Conservation (phyloP, 2,888 invertebrate species). For the Drymonia ruficornis region DNA sequence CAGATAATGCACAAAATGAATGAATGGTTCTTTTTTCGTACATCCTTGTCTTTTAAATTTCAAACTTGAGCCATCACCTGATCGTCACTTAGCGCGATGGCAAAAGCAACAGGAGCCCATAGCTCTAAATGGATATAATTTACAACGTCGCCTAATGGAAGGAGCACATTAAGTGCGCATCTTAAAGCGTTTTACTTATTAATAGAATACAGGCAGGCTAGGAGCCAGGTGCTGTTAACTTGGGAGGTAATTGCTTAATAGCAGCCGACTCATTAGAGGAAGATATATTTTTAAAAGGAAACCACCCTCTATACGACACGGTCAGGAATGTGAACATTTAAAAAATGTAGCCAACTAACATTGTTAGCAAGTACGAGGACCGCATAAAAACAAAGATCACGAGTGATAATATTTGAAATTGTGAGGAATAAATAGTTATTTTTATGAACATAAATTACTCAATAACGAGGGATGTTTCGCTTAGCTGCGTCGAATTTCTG, state of each 20-base stretch:
- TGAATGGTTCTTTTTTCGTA: neutral
- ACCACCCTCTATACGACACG: constrained; percentile 26
- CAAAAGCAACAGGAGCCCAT: constrained; percentile 63
- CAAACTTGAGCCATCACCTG: constrained; percentile 11
- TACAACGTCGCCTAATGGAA: constrained; percentile 79
- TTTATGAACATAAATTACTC: neutral
- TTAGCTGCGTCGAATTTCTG: neutral
- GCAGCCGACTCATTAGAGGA: constrained; percentile 59
- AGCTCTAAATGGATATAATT: constrained; percentile 74
- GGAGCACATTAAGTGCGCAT: constrained; percentile 74
- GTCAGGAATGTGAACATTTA: constrained; percentile 16
- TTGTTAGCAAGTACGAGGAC: neutral
- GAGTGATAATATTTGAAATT: neutral
- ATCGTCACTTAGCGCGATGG: constrained; percentile 41
- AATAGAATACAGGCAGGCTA: constrained; percentile 64
- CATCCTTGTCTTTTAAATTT: neutral
- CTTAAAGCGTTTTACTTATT: constrained; percentile 76
- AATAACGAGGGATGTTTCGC: neutral
- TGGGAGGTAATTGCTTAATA: constrained; percentile 69
- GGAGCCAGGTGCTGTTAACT: constrained; percentile 68
- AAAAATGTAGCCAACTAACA: constrained; percentile 13
- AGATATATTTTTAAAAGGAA: constrained; percentile 50
- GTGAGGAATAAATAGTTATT: neutral
- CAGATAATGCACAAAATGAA: too few relatives aligned
- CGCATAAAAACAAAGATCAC: neutral